Percentiles rank a stretch among this genome's conserved stretches.
Evolutionary conservation across 2,888 invertebrate genomes (phyloP).

Genomic region (Bembecia ichneumoniformis): DNA sequence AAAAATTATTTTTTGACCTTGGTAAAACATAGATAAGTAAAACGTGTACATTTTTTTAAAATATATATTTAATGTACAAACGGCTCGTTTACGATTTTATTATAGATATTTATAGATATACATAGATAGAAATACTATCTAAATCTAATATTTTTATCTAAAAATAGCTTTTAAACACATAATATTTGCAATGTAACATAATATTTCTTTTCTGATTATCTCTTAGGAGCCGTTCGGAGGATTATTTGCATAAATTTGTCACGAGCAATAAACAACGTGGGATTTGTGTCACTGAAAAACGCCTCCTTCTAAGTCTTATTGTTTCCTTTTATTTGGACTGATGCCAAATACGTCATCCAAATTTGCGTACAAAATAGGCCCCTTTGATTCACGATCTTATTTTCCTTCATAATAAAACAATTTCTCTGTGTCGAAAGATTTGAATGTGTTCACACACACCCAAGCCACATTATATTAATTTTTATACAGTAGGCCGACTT

Average conservation of each 20-base stretch:
- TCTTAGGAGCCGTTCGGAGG: slow-evolving; percentile 8
- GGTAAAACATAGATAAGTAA: too few species aligned
- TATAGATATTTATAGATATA: too few species aligned
- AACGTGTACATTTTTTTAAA: too few species aligned
- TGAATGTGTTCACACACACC: slow-evolving; percentile 7
- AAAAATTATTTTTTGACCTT: too few species aligned
- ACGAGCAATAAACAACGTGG: slow-evolving; percentile 18
- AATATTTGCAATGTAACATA: neutral
- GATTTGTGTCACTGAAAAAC: slow-evolving; percentile 18
- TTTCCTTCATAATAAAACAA: slow-evolving; percentile 18
- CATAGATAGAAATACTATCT: too few species aligned
- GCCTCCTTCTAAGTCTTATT: slow-evolving; percentile 21
- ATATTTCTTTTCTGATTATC: neutral
- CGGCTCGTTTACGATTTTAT: too few species aligned
- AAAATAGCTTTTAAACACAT: too few species aligned
- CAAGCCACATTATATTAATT: too few species aligned
- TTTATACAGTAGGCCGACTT: too few species aligned
- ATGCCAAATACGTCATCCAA: slow-evolving; percentile 26
- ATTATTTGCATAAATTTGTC: slow-evolving; percentile 16
- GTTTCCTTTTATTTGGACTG: slow-evolving; percentile 20
- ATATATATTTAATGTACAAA: too few species aligned
- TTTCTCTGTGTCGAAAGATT: slow-evolving; percentile 15
- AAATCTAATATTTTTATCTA: too few species aligned
- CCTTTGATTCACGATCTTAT: slow-evolving; percentile 22
- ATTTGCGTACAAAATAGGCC: slow-evolving; percentile 24